Conservation (phyloP, 1,140 invertebrate genomes). For the Gonatopus flavifemur region DNA sequence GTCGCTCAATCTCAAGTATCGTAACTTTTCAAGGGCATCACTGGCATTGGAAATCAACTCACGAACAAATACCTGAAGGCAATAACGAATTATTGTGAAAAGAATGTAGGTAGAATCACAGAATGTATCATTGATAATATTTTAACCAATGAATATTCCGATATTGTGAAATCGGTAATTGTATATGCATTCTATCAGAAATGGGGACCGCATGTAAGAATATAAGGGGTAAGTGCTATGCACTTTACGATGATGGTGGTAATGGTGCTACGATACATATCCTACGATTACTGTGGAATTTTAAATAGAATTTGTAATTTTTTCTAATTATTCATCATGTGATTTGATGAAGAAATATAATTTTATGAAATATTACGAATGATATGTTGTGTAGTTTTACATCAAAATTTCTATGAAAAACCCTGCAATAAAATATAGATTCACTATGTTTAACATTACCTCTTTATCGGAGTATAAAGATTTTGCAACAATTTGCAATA, state of each 20-base stretch:
- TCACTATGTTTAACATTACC: constrained; percentile 58
- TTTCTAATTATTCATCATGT: too few relatives aligned
- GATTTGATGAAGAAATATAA: background rate
- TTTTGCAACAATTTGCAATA: constrained; percentile 95
- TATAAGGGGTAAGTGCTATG: background rate
- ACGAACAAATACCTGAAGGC: constrained; percentile 83
- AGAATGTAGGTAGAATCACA: background rate
- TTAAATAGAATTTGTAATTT: too few relatives aligned
- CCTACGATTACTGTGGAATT: too few relatives aligned
- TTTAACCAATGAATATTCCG: background rate
- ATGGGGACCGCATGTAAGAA: background rate
- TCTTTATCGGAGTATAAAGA: constrained; percentile 98
- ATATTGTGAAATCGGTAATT: background rate
- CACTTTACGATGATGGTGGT: too few relatives aligned
- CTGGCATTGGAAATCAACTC: constrained; percentile 96
- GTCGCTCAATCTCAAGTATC: constrained; percentile 71
- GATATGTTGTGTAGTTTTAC: too few relatives aligned
- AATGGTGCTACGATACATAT: too few relatives aligned
- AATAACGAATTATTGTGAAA: constrained; percentile 10
- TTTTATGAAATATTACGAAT: background rate
- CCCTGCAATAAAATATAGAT: background rate
- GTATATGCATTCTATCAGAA: background rate
- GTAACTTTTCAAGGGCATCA: constrained; percentile 93
- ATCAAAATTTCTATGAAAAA: constrained; percentile 4
- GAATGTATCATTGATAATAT: constrained; percentile 5